Evolutionary conservation across 1,140 invertebrate species (phyloP).

Genomic region (Pogonomyrmex barbatus): DNA sequence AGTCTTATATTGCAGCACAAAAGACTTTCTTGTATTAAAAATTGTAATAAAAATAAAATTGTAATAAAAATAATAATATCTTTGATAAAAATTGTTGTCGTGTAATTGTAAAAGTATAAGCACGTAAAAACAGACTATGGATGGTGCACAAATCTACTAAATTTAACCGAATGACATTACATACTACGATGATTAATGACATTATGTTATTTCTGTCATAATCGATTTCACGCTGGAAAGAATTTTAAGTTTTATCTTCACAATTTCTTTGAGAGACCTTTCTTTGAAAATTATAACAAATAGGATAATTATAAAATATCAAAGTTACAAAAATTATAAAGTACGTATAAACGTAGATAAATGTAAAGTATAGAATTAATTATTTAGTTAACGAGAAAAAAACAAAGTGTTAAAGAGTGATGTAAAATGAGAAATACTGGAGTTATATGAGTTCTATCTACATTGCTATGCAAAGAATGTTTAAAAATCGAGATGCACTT

Average conservation of each 20-base stretch:
- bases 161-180: background rate
- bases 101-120: background rate
- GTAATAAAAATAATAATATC: too few relatives aligned
- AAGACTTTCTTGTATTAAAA: background rate
- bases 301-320: too few relatives aligned
- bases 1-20: background rate
- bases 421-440: background rate
- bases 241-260: background rate
- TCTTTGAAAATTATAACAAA: background rate
- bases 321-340: too few relatives aligned
- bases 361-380: background rate
- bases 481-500: background rate
- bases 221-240: background rate
- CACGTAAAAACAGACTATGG: background rate
- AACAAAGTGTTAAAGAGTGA: background rate
- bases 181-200: background rate
- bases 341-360: too few relatives aligned
- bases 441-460: background rate
- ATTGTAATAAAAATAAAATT: too few relatives aligned
- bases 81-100: background rate
- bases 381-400: background rate
- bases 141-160: background rate
- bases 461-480: constrained; percentile 11
- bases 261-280: background rate
- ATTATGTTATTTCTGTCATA: background rate